Percentiles rank a stretch among this genome's conserved stretches.
Conservation (phyloP, 2,888 invertebrate genomes). For the Nudaria mundana region DNA sequence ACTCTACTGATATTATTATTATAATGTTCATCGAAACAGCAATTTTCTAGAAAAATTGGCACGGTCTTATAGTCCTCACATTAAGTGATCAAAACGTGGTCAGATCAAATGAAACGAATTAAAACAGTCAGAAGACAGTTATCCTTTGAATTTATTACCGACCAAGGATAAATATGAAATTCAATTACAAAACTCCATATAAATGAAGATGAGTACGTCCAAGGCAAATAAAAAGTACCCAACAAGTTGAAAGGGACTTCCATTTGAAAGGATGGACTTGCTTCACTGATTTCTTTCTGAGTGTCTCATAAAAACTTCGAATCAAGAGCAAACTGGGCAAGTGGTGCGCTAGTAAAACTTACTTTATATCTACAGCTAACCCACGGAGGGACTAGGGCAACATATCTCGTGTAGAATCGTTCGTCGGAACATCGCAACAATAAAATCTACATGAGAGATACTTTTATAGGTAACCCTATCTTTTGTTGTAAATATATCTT, state of each 20-base stretch:
- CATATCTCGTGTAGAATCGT: constrained; percentile 35
- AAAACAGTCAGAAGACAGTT: background rate
- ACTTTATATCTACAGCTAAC: constrained; percentile 29
- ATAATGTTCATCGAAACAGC: no score
- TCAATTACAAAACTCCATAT: background rate
- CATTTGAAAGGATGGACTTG: background rate
- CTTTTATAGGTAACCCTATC: constrained; percentile 29
- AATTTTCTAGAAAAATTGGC: no score
- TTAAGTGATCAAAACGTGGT: no score
- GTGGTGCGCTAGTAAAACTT: constrained; percentile 33
- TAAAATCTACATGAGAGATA: constrained; percentile 48
- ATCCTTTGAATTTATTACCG: background rate
- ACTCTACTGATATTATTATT: no score
- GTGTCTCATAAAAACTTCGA: constrained; percentile 19
- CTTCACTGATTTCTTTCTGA: constrained; percentile 14
- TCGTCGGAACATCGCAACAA: constrained; percentile 45
- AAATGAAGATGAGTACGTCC: constrained; percentile 1
- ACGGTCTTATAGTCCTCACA: no score
- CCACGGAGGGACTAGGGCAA: constrained; percentile 6
- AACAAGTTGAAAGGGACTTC: constrained; percentile 4
- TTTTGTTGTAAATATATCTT: constrained; percentile 23
- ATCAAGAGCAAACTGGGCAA: constrained; percentile 21
- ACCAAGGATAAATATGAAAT: background rate
- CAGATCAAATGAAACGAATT: no score
- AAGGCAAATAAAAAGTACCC: constrained; percentile 3